Evolutionary conservation across 1,140 invertebrate species (phyloP).

Genomic region (Zaprionus ornatus): DNA sequence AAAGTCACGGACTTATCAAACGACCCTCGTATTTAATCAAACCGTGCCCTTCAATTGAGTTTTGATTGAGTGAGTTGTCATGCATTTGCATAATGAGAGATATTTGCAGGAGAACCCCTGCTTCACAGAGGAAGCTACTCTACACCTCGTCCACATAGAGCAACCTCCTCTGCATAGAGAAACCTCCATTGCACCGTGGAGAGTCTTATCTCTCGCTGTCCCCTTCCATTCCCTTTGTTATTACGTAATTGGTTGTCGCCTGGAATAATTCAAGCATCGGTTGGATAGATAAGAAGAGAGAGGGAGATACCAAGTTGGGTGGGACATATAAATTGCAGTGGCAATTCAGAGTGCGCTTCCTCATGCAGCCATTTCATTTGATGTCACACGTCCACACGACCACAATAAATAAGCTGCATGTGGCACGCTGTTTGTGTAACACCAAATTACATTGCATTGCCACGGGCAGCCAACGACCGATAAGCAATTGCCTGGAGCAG

Average conservation of each 20-base stretch:
- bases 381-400: conserved; percentile 26
- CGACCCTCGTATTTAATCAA: background rate
- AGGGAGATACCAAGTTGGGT: too few relatives aligned
- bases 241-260: conserved; percentile 3
- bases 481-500: conserved; percentile 41
- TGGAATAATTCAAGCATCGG: background rate
- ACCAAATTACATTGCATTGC: conserved; percentile 64
- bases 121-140: background rate
- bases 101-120: background rate
- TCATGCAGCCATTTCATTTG: conserved; percentile 50
- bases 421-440: conserved; percentile 69
- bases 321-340: conserved; percentile 54
- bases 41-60: background rate
- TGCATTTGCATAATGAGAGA: background rate
- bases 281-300: too few relatives aligned
- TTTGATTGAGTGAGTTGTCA: background rate
- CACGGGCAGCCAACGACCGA: conserved; percentile 47
- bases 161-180: too few relatives aligned
- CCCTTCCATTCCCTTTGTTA: background rate
- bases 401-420: conserved; percentile 74
- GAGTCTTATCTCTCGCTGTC: too few relatives aligned
- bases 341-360: conserved; percentile 53
- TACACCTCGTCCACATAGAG: background rate
- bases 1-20: too few relatives aligned
- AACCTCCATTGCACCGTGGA: too few relatives aligned